A percentile compares a stretch with the other conserved stretches of the same genome.
Conservation (phyloP, 2,797 vertebrate species). For the Xenentodon cancila region DNA sequence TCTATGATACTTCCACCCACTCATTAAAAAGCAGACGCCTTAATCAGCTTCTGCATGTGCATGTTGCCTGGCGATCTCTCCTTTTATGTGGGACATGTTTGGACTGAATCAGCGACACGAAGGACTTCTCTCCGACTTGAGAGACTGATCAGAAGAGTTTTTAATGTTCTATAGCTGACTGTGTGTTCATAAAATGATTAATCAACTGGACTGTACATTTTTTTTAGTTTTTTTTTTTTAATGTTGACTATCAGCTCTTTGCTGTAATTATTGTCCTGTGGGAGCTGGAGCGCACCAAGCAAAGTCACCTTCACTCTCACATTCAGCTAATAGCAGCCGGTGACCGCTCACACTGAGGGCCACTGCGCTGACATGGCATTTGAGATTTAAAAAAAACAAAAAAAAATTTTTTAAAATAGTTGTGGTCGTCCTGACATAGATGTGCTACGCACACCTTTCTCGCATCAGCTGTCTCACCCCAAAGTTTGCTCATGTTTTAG, state of each 20-base stretch:
- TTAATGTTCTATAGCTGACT: neutral
- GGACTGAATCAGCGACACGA: too few species aligned
- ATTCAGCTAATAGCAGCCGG: conserved; percentile 20
- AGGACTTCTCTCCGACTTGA: neutral
- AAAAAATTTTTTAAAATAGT: too few species aligned
- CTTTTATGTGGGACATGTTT: neutral
- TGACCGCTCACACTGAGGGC: conserved; percentile 1
- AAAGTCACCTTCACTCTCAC: conserved; percentile 12
- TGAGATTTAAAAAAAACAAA: too few species aligned
- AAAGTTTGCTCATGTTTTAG: too few species aligned
- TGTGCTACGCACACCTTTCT: too few species aligned
- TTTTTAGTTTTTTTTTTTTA: too few species aligned
- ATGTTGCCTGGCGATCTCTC: conserved; percentile 6
- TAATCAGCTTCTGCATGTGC: conserved; percentile 16
- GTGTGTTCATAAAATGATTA: too few species aligned
- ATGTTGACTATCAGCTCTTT: too few species aligned
- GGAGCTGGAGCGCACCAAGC: neutral
- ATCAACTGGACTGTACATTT: too few species aligned
- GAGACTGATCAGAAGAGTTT: neutral
- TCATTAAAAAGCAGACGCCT: conserved; percentile 14
- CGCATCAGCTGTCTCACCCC: too few species aligned
- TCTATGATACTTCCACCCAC: neutral
- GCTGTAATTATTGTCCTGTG: neutral
- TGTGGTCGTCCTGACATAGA: too few species aligned
- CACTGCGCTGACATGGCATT: too few species aligned